phyloP scores from a whole-genome alignment of 2,888 invertebrate species.

The Drosophila demipolita region DNA sequence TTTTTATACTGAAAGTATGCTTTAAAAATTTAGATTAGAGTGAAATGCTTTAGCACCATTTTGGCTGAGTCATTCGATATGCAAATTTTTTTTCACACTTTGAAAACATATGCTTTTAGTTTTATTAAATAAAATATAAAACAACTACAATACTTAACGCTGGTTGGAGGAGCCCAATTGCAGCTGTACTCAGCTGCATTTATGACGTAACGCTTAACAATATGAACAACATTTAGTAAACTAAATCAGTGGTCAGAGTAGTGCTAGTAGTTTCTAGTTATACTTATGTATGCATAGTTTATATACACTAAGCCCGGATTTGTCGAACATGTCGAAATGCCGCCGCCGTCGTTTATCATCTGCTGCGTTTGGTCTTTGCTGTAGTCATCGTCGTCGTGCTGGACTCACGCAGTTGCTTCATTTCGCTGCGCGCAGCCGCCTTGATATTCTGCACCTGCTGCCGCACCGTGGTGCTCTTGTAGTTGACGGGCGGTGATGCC shows the following conservation, averaged over 20 bases:
- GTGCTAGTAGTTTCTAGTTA: constrained; percentile 36
- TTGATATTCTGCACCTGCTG: constrained; percentile 82
- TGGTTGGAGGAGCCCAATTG: constrained; percentile 5
- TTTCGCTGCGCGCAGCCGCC: constrained; percentile 70
- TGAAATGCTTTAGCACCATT: background rate
- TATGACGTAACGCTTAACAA: constrained; percentile 41
- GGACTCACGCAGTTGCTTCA: constrained; percentile 78
- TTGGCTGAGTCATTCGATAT: background rate
- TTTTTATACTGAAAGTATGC: background rate
- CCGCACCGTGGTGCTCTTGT: constrained; percentile 74
- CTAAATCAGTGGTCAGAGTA: constrained; percentile 47
- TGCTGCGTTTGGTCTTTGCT: constrained; percentile 63
- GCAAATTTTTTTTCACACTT: background rate
- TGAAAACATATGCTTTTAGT: constrained; percentile 24
- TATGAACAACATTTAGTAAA: constrained; percentile 54
- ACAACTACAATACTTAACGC: constrained; percentile 54
- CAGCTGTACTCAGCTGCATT: constrained; percentile 12
- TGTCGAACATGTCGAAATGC: constrained; percentile 22
- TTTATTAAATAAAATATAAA: constrained; percentile 41
- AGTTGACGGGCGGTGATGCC: constrained; percentile 43
- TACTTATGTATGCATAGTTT: constrained; percentile 10
- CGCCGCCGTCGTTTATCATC: constrained; percentile 57
- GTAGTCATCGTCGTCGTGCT: constrained; percentile 38
- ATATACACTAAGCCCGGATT: constrained; percentile 39
- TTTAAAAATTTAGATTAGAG: background rate